phyloP scores from a whole-genome alignment of 2,888 invertebrate species.

The Pyrrhosoma nymphula region DNA sequence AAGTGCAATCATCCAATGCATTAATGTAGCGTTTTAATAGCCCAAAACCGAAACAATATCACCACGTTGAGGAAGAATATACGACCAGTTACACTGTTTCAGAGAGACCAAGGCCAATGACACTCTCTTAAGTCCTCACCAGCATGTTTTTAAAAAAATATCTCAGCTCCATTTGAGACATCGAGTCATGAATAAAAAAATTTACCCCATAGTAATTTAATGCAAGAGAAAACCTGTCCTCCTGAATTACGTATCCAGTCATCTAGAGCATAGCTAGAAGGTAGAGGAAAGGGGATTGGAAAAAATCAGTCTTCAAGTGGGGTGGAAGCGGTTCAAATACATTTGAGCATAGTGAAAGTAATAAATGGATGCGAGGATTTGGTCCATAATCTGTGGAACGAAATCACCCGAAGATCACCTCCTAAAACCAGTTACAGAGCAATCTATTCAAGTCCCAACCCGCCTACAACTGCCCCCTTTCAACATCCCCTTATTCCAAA shows the following conservation, averaged over 20 bases:
- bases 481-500: neutral
- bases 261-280: neutral
- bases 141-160: neutral
- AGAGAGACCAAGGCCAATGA: neutral
- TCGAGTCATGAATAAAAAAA: neutral
- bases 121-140: neutral
- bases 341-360: conserved; percentile 29
- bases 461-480: conserved; percentile 28
- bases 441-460: neutral
- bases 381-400: conserved; percentile 54
- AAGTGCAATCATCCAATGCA: too few species aligned
- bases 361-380: conserved; percentile 61
- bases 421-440: conserved; percentile 34
- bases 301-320: neutral
- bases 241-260: neutral
- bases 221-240: neutral
- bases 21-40: too few species aligned
- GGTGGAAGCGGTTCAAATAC: neutral
- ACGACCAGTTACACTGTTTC: too few species aligned
- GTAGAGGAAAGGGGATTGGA: neutral
- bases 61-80: too few species aligned
- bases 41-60: too few species aligned
- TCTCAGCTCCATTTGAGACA: neutral
- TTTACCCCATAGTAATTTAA: neutral
- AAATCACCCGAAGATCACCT: conserved; percentile 59